Percentiles rank a stretch among this genome's conserved stretches.
Conservation (phyloP, 2,888 invertebrate species). For the Chalcosyrphus nemorum region DNA sequence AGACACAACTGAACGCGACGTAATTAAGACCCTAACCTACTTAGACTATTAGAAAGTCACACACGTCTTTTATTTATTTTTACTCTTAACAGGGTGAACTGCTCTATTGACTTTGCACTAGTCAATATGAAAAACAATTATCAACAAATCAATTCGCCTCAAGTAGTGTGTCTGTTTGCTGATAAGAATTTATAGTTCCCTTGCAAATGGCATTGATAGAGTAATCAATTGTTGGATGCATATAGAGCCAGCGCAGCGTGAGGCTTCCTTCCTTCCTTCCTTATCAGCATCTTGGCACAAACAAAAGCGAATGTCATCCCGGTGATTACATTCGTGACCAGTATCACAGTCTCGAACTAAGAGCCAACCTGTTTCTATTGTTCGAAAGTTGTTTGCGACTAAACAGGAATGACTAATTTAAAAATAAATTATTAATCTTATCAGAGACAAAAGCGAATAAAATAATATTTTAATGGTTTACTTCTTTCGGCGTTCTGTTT, state of each 20-base stretch:
- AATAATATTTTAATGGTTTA: conserved; percentile 46
- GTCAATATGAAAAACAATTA: conserved; percentile 5
- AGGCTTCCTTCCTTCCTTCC: background rate
- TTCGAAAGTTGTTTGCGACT: conserved; percentile 45
- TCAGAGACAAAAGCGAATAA: conserved; percentile 12
- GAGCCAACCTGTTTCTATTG: conserved; percentile 37
- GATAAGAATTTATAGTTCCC: conserved; percentile 16
- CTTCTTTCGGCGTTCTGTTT: background rate
- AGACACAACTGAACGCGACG: conserved; percentile 41
- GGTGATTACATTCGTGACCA: conserved; percentile 18
- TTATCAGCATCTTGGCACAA: background rate
- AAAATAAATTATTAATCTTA: conserved; percentile 36
- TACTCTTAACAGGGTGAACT: conserved; percentile 11
- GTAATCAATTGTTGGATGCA: background rate
- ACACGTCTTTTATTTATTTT: conserved; percentile 12
- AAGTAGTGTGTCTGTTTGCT: background rate
- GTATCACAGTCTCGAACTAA: conserved; percentile 18
- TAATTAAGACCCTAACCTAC: conserved; percentile 58
- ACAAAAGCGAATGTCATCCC: conserved; percentile 3
- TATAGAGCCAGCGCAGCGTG: background rate
- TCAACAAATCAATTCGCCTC: conserved; percentile 10
- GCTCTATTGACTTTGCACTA: background rate
- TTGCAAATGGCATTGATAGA: background rate
- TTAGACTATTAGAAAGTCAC: conserved; percentile 43
- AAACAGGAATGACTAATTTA: conserved; percentile 29